These are phyloP conservation scores for Catocala nupta DNA, from an alignment of 2,888 invertebrate genomes.

Conservation along the genomic window DNA sequence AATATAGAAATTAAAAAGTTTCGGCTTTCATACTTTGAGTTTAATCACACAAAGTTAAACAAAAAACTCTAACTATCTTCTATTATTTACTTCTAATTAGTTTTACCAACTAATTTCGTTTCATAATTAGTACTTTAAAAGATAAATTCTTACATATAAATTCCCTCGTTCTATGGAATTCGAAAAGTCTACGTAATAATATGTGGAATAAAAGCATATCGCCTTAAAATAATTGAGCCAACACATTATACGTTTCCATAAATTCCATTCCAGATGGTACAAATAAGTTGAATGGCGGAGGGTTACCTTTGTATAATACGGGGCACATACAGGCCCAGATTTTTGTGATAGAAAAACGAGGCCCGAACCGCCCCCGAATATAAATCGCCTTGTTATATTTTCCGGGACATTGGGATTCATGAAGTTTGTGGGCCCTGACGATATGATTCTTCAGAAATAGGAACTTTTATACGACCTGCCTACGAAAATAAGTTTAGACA, in stretches of 20 bases:
- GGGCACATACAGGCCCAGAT: slow-evolving; percentile 71
- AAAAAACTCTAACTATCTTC: background rate
- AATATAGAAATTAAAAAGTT: slow-evolving; percentile 61
- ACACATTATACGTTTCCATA: slow-evolving; percentile 43
- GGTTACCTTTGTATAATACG: slow-evolving; percentile 50
- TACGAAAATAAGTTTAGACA: slow-evolving; percentile 32
- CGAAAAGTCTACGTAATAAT: background rate
- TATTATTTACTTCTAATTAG: background rate
- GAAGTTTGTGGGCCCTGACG: slow-evolving; percentile 80
- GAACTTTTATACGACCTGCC: slow-evolving; percentile 47
- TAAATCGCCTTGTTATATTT: slow-evolving; percentile 87
- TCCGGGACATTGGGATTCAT: slow-evolving; percentile 86
- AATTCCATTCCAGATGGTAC: slow-evolving; percentile 50
- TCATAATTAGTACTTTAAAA: background rate
- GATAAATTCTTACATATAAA: background rate
- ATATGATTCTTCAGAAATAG: slow-evolving; percentile 67
- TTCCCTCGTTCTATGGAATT: background rate
- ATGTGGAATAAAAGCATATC: slow-evolving; percentile 13
- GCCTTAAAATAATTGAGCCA: slow-evolving; percentile 24
- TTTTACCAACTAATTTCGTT: background rate
- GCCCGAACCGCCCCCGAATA: slow-evolving; percentile 79
- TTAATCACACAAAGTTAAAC: background rate
- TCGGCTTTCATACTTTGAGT: slow-evolving; percentile 25
- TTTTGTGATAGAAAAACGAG: slow-evolving; percentile 81
- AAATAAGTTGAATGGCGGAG: slow-evolving; percentile 52